Evolutionary conservation across 2,888 invertebrate genomes (phyloP).

Genomic region (Macrophya alboannulata): DNA sequence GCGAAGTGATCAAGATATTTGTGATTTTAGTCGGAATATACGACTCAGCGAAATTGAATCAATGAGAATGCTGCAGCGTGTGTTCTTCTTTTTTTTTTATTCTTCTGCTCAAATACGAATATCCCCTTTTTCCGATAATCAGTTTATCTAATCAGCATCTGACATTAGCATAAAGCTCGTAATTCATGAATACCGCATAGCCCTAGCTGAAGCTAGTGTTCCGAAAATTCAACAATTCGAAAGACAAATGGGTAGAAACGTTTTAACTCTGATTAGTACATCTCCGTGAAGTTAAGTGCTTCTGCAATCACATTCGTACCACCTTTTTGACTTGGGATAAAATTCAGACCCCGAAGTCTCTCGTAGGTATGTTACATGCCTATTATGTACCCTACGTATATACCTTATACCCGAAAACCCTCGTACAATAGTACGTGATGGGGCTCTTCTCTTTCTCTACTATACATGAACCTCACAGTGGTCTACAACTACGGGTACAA

Average conservation of each 20-base stretch:
- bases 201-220: neutral
- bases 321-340: neutral
- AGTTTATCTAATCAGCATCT: neutral
- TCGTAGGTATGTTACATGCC: neutral
- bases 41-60: neutral
- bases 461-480: neutral
- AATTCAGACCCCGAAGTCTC: neutral
- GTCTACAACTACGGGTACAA: neutral
- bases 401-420: neutral
- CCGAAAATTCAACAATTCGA: neutral
- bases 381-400: neutral
- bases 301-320: neutral
- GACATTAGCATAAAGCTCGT: neutral
- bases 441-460: neutral
- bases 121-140: neutral
- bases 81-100: neutral
- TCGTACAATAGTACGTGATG: neutral
- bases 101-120: neutral
- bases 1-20: neutral
- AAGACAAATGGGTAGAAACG: constrained; percentile 2
- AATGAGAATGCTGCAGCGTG: neutral
- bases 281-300: neutral
- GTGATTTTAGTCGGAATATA: neutral
- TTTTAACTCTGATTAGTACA: neutral
- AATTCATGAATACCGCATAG: neutral